Percentiles rank a stretch among this genome's conserved stretches.
phyloP scores from a whole-genome alignment of 2,797 vertebrate species.

The Fundulus diaphanus region DNA sequence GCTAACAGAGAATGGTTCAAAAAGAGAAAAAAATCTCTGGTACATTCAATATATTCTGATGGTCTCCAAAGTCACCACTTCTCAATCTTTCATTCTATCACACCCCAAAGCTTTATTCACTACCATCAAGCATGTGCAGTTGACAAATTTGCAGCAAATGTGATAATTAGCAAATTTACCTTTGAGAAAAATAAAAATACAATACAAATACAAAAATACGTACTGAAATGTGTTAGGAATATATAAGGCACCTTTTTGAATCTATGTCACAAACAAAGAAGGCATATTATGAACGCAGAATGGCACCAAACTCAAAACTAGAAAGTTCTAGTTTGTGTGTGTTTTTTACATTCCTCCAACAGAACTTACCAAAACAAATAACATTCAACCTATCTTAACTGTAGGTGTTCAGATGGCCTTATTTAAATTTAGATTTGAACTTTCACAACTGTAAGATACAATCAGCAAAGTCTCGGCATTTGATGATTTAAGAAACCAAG shows the following conservation, averaged over 20 bases:
- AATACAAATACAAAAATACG: neutral
- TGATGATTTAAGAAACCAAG: neutral
- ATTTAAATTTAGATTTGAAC: neutral
- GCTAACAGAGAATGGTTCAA: neutral
- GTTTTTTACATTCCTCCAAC: neutral
- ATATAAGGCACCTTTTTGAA: too few species aligned
- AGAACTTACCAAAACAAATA: neutral
- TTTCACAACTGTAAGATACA: neutral
- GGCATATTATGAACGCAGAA: neutral
- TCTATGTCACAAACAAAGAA: neutral
- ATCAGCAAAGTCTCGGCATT: neutral
- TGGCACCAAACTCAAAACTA: neutral
- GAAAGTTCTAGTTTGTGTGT: neutral
- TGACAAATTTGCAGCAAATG: neutral
- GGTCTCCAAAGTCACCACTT: neutral
- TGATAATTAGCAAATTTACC: neutral
- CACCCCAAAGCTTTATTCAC: too few species aligned
- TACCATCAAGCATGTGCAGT: neutral
- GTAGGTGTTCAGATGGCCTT: neutral
- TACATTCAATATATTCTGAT: neutral
- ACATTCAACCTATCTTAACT: neutral
- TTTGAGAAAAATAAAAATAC: neutral
- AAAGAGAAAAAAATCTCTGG: neutral
- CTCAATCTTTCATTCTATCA: too few species aligned
- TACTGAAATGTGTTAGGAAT: neutral